Evolutionary conservation across 1,140 invertebrate species (phyloP), one percentile per base, ranked within the genome.

Genomic region (Sinella curviseta): DNA sequence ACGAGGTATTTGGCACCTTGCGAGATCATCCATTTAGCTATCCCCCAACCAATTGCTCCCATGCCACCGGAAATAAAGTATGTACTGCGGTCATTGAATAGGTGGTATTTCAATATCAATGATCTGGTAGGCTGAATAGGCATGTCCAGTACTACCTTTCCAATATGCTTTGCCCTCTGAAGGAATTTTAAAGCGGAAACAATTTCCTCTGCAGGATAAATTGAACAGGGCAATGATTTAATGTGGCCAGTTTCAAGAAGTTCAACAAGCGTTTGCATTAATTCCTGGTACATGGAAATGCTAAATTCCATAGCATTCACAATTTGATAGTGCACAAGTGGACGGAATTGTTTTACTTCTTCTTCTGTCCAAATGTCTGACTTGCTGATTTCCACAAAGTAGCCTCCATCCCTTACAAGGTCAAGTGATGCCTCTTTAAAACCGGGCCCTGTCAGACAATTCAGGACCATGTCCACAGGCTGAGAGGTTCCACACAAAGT

Each of bases 331-430:
- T 57, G 26, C 20, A 77, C 76, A 67, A 26, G 26, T 16, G 48
- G 76, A 14, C 54, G 48, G 1, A 14, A 3, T n/a, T 34, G 1
- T 60, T 77, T 31, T 17, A 77, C 48, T 28, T 77, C 76, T 3
- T 16, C 28, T 2, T 14, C 12, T 12, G 17, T 70, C 76, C 76
- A 77, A n/a, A 57, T 77, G 28, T 77, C 55, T 17, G 60, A 20
- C 28, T 77, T 77, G 54, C 76, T 77, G 4, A 77, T 55, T 34
- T 77, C 76, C 1, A 77, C 48, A 35, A 77, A 77, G 24, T 48
- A 14, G 14, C 76, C 76, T 4, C 76, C 54, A 26, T 60, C 34
- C 33, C 33, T 55, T 3, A 30, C 12, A 1, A 77, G 1, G 1
- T 35, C 48, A 14, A 77, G 26, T 4, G 36, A 55, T 24, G 76